Conservation (phyloP, 2,888 invertebrate genomes). For the Drosophila ustulata region DNA sequence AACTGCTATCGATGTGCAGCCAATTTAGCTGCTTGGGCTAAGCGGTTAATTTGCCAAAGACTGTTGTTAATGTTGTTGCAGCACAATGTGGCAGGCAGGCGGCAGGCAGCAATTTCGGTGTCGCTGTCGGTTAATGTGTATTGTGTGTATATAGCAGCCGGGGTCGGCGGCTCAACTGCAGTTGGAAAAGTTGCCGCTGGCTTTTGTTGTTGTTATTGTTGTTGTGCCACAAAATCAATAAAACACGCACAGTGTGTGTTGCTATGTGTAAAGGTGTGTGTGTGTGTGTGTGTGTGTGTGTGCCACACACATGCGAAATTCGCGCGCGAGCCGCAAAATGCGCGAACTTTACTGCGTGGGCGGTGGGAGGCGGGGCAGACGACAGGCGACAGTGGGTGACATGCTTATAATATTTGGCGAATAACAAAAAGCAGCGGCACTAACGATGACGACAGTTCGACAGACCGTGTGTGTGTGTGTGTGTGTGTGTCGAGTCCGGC, state of each 20-base stretch:
- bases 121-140: background rate
- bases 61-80: background rate
- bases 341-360: slow-evolving; percentile 33
- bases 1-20: background rate
- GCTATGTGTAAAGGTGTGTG: slow-evolving; percentile 14
- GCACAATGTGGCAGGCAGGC: background rate
- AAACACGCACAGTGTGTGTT: slow-evolving; percentile 51
- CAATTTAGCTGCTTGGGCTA: background rate
- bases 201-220: slow-evolving; percentile 27
- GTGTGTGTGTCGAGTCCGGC: slow-evolving; percentile 1
- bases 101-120: background rate
- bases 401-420: slow-evolving; percentile 47
- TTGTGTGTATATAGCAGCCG: background rate
- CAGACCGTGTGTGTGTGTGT: slow-evolving; percentile 10
- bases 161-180: slow-evolving; percentile 19
- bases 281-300: slow-evolving; percentile 10
- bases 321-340: slow-evolving; percentile 57
- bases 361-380: slow-evolving; percentile 21
- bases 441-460: slow-evolving; percentile 38
- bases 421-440: slow-evolving; percentile 20
- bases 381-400: background rate
- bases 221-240: slow-evolving; percentile 70
- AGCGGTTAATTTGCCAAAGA: background rate
- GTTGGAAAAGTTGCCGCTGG: slow-evolving; percentile 37
- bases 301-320: slow-evolving; percentile 45